Evolutionary conservation across 1,140 invertebrate species (phyloP).

Genomic region (Macrocentrus cingulum): DNA sequence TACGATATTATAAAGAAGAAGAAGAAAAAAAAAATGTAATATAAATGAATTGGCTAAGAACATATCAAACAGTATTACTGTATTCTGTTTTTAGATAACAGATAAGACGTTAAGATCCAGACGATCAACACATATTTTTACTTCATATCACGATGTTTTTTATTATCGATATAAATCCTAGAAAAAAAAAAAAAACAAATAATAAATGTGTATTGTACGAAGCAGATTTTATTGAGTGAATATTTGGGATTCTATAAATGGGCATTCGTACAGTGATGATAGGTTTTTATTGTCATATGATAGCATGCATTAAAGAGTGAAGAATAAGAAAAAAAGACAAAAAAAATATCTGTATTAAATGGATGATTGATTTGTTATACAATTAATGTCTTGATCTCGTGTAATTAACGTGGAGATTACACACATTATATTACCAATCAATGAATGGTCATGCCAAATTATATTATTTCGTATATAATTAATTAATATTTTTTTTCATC

Average conservation of each 20-base stretch:
- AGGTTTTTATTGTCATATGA: constrained; percentile 13
- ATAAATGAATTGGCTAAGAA: constrained; percentile 46
- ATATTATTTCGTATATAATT: constrained; percentile 28
- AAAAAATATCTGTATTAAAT: not conserved
- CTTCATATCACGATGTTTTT: constrained; percentile 43
- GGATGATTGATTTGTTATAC: constrained; percentile 2
- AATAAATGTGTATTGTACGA: constrained; percentile 26
- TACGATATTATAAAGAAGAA: constrained; percentile 16
- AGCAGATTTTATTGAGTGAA: constrained; percentile 29
- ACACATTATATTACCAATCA: constrained; percentile 38
- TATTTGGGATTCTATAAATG: constrained; percentile 34
- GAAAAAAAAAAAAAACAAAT: constrained; percentile 19
- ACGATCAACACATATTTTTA: constrained; percentile 43
- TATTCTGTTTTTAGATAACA: constrained; percentile 46
- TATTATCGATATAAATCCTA: constrained; percentile 7
- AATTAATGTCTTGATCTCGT: constrained; percentile 9
- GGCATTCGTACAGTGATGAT: constrained; percentile 34
- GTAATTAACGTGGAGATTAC: constrained; percentile 16
- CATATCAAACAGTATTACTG: constrained; percentile 59
- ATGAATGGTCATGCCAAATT: constrained; percentile 40
- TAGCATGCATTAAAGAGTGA: constrained; percentile 4
- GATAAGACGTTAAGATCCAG: constrained; percentile 21
- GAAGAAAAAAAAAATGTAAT: constrained; percentile 36
- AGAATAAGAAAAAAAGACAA: constrained; percentile 1
- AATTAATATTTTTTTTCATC: constrained; percentile 8